Evolutionary conservation across 2,113 vertebrate genomes (phyloP), one percentile per base, ranked within the genome.

Genomic region (Dunckerocampus dactyliophorus): DNA sequence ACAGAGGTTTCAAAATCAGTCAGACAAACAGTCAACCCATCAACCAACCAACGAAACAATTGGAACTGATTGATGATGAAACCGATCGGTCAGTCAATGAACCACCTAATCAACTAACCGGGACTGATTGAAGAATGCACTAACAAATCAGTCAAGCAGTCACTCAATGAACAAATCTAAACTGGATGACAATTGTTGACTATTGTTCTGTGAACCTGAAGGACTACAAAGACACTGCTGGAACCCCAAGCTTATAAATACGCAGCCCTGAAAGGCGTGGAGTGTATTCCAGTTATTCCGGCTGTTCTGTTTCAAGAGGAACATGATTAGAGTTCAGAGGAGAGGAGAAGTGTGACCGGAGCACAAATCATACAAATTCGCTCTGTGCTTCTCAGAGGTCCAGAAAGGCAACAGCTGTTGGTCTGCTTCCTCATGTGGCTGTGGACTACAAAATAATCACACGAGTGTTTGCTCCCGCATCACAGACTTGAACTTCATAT

Each of bases 241-340:
- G 51, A 28, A 31, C 14, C 5, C 15, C 1, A 31, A 17, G 51
- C 51, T 53, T 53, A 53, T 31, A 14, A 53, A 17, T 31, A 31
- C 22, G 0, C 24, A 16, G 24, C 51, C 24, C 51, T 31, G 51
- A 53, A 52, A 53, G 9, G 16, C 28, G 20, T 34, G 28, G 24
- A 17, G 24, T 28, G 8, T n/a, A n/a, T 53, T 53, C 15, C 51
- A 53, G 15, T 53, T 53, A 53, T 53, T 31, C 51, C 51, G 16
- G 28, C 51, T 31, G 51, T 53, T 53, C 24, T 53, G 51, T 53
- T 53, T 53, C 24, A n/a, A 53, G 51, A 10, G 24, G 51, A 9
- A 53, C 51, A 53, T n/a, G 51, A 53, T 53, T 31, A 31, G 16
- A 53, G 51, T 31, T 53, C 50, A 53, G 50, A 53, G 50, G 5